These are phyloP conservation scores for Crocodylus rhombifer DNA, from an alignment of 2,797 vertebrate genomes.

Conservation along the genomic window DNA sequence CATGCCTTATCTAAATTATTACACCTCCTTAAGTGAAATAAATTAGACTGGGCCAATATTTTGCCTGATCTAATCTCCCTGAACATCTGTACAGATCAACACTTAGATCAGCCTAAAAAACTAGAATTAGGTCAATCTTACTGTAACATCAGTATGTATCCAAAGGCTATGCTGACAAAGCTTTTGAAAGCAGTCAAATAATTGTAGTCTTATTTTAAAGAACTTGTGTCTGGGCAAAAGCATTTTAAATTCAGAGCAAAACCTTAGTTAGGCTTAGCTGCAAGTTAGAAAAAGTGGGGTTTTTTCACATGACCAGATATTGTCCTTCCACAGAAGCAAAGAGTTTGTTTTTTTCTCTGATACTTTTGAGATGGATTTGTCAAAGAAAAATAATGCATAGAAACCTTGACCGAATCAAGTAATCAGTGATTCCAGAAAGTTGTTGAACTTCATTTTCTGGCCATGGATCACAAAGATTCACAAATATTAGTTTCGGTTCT, in stretches of 20 bases:
- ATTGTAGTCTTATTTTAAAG: neutral
- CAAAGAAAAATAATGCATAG: neutral
- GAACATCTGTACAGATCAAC: too few species aligned
- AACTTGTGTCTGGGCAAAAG: neutral
- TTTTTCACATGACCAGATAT: conserved; percentile 44
- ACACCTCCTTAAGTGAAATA: too few species aligned
- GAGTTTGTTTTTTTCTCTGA: conserved; percentile 44
- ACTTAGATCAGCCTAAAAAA: too few species aligned
- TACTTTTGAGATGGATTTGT: conserved; percentile 50
- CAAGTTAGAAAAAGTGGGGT: neutral
- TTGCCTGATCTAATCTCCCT: too few species aligned
- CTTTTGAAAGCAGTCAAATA: neutral
- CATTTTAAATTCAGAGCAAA: conserved; percentile 12
- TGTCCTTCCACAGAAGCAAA: conserved; percentile 41
- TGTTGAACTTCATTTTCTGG: too few species aligned
- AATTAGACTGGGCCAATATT: too few species aligned
- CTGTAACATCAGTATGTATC: too few species aligned
- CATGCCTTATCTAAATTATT: too few species aligned
- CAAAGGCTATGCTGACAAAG: neutral
- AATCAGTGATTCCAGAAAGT: too few species aligned
- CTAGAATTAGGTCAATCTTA: too few species aligned
- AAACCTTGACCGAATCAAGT: too few species aligned
- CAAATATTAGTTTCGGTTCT: neutral
- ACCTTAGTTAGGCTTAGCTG: conserved; percentile 20
- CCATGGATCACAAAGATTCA: too few species aligned